Evolutionary conservation across 1,140 invertebrate species (phyloP), one percentile per base, ranked within the genome.

Genomic region (Belonocnema kinseyi): DNA sequence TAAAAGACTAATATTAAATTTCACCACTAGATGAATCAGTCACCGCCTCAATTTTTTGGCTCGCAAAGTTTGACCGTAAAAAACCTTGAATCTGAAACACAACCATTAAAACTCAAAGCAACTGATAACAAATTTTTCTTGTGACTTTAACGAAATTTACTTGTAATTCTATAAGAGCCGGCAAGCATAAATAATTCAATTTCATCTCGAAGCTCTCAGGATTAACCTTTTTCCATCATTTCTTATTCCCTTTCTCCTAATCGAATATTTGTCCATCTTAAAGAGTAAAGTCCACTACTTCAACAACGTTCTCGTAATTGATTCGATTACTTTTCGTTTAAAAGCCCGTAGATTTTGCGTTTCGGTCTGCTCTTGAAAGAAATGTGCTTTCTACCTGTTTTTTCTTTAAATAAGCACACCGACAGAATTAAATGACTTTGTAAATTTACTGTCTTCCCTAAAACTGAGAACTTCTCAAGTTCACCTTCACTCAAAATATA

Each of bases 181-280:
- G 19, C 19, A 58, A 58, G 56, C 33, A 26, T 58, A 58, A 58
- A 58, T 58, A 58, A 58, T 58, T 58, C 19, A 58, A 58, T 58
- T 58, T 58, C 13, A 58, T 10, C 26, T 12, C 19, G 56, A 58
- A 58, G 56, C 56, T 58, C 19, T 58, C 56, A 58, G 19, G 26
- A 58, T 58, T 17, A 4, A 58, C 56, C 21, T 19, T 21, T 21
- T 58, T 17, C 56, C 19, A 21, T 10, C 19, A 21, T 58, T 58
- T 56, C 17, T 17, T 58, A 21, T 26, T 21, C 21, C 56, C 26
- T 58, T 58, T 58, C 56, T 3, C 3, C 56, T 58, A 58, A 58
- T 58, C 56, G 56, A 58, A 58, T 58, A 58, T 58, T 58, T 58
- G 56, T 58, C 19, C 56, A 17, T 58, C 56, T 58, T 58, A 58